Percentiles rank a stretch among this genome's conserved stretches.
These are phyloP conservation scores for Allobates femoralis DNA, from an alignment of 2,797 vertebrate species.

Conservation along the genomic window DNA sequence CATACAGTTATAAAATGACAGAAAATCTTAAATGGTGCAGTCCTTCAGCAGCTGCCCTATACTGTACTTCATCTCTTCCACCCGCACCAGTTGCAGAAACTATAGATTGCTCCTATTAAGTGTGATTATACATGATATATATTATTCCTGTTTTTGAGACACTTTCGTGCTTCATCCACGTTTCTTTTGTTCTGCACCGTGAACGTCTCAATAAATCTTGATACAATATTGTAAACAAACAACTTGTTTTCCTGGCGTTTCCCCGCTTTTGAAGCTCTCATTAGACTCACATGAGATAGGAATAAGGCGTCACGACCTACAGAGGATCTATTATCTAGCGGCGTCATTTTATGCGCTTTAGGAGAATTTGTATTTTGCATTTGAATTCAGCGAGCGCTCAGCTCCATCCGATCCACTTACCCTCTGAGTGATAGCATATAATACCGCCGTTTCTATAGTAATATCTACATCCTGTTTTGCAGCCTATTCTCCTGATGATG, in stretches of 20 bases:
- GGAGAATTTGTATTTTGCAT: constrained; percentile 39
- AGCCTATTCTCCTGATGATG: constrained; percentile 14
- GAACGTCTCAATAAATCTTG: neutral
- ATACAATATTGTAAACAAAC: neutral
- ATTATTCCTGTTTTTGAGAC: neutral
- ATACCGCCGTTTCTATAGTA: constrained; percentile 35
- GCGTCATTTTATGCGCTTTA: constrained; percentile 14
- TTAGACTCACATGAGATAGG: constrained; percentile 18
- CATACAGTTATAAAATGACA: too few species aligned
- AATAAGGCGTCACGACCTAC: constrained; percentile 22
- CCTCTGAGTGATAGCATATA: neutral
- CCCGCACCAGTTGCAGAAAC: too few species aligned
- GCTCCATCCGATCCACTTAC: constrained; percentile 6
- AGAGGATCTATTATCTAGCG: constrained; percentile 10
- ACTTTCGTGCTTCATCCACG: neutral
- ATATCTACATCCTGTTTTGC: constrained; percentile 15
- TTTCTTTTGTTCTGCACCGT: neutral
- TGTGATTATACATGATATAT: neutral
- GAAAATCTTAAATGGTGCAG: too few species aligned
- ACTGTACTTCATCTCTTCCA: too few species aligned
- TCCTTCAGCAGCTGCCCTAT: too few species aligned
- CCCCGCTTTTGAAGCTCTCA: neutral
- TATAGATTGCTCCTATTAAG: too few species aligned
- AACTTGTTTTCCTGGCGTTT: neutral
- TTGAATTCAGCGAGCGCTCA: constrained; percentile 11